Conservation (phyloP, 2,797 vertebrate species). For the Sarcoramphus papa region DNA sequence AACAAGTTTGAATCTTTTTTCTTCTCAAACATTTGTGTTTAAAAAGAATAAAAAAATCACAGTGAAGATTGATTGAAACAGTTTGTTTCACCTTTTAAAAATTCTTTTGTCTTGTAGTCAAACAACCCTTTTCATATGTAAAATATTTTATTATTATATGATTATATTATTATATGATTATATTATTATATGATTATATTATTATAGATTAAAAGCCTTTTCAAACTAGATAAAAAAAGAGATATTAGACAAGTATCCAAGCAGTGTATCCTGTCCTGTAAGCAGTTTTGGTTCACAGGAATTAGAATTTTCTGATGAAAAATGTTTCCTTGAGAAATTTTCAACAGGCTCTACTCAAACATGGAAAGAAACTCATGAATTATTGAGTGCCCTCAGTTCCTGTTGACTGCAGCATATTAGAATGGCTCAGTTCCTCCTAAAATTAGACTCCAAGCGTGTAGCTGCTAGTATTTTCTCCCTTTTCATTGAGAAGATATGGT, state of each 20-base stretch:
- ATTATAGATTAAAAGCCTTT: background rate
- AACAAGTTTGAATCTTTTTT: background rate
- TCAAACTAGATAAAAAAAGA: background rate
- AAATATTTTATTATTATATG: background rate
- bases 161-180: background rate
- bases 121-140: background rate
- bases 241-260: background rate
- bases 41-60: background rate
- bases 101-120: background rate
- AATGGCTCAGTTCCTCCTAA: conserved; percentile 31
- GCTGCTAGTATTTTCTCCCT: background rate
- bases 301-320: background rate
- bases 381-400: conserved; percentile 4
- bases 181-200: background rate
- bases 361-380: conserved; percentile 18
- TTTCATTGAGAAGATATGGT: background rate
- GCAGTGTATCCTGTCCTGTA: background rate
- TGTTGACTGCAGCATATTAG: conserved; percentile 34
- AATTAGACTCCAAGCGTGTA: background rate
- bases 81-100: background rate
- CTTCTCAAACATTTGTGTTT: background rate
- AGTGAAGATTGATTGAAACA: background rate
- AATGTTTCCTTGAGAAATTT: background rate
- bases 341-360: conserved; percentile 2
- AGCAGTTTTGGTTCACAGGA: background rate